A percentile compares a stretch with the other conserved stretches of the same genome.
Conservation (phyloP, 2,113 vertebrate genomes). For the Xyrauchen texanus region DNA sequence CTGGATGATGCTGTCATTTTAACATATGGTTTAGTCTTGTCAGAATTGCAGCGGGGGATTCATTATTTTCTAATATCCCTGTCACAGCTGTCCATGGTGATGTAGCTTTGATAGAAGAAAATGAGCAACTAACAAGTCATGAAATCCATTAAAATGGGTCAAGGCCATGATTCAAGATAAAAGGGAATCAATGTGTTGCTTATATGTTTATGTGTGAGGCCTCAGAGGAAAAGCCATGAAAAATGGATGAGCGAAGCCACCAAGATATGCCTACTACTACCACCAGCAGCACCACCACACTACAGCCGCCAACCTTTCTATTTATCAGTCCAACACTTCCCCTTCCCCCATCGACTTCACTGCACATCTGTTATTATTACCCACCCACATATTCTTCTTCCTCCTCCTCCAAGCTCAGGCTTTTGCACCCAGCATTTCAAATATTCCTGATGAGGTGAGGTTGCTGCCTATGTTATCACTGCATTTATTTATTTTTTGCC, state of each 20-base stretch:
- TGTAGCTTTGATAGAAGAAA: background rate
- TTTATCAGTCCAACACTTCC: constrained; percentile 28
- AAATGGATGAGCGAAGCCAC: constrained; percentile 79
- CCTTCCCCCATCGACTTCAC: constrained; percentile 29
- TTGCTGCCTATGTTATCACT: constrained; percentile 12
- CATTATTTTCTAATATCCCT: constrained; percentile 25
- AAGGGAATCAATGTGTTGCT: constrained; percentile 63
- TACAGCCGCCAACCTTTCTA: constrained; percentile 27
- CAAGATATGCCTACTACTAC: constrained; percentile 66
- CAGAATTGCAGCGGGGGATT: constrained; percentile 16
- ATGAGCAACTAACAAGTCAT: constrained; percentile 17
- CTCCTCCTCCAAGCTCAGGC: background rate
- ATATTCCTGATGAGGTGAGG: constrained; percentile 59
- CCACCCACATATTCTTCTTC: constrained; percentile 54
- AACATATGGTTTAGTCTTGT: constrained; percentile 14
- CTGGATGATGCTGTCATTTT: constrained; percentile 11
- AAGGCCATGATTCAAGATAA: constrained; percentile 71
- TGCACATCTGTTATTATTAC: constrained; percentile 2
- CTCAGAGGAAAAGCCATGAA: constrained; percentile 74
- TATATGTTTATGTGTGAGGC: constrained; percentile 58
- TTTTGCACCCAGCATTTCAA: constrained; percentile 52
- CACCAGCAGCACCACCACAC: constrained; percentile 40
- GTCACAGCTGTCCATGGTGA: background rate
- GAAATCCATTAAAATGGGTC: constrained; percentile 45
- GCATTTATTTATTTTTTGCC: constrained; percentile 60